Percentiles rank a stretch among this genome's conserved stretches.
Conservation (phyloP, 2,797 vertebrate species). For the Lithobates pipiens region DNA sequence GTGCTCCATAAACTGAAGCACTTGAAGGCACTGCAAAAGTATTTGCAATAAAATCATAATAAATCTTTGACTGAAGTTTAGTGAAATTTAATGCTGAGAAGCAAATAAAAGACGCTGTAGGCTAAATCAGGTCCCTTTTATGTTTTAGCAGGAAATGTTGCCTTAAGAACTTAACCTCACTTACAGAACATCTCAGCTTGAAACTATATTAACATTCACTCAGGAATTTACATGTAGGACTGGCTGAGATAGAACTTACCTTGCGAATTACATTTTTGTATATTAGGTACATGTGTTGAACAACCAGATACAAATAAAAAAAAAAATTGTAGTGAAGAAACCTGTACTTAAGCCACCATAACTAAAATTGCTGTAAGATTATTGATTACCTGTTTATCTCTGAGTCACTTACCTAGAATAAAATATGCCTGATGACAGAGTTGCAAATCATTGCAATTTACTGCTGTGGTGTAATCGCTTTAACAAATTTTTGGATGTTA, state of each 20-base stretch:
- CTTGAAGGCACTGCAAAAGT: slow-evolving; percentile 24
- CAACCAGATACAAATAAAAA: background rate
- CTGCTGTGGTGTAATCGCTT: no score
- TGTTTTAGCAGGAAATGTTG: slow-evolving; percentile 12
- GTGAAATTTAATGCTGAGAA: slow-evolving; percentile 12
- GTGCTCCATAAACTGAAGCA: slow-evolving; percentile 1
- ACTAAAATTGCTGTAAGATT: no score
- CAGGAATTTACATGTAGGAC: slow-evolving; percentile 17
- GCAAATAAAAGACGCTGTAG: slow-evolving; percentile 5
- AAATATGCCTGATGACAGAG: no score
- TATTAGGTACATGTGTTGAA: background rate
- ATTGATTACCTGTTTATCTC: no score
- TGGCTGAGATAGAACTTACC: background rate
- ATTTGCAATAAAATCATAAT: slow-evolving; percentile 33
- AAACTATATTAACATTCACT: background rate
- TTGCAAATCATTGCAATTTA: no score
- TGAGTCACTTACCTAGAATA: no score
- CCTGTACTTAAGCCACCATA: no score
- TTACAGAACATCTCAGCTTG: background rate
- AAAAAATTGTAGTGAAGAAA: background rate
- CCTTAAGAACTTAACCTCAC: slow-evolving; percentile 23
- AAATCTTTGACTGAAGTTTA: slow-evolving; percentile 37
- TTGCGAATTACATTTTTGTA: background rate
- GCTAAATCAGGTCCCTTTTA: slow-evolving; percentile 19
- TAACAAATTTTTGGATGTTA: no score